Evolutionary conservation across 2,888 invertebrate genomes (phyloP).

Genomic region (Epirrita christyi): DNA sequence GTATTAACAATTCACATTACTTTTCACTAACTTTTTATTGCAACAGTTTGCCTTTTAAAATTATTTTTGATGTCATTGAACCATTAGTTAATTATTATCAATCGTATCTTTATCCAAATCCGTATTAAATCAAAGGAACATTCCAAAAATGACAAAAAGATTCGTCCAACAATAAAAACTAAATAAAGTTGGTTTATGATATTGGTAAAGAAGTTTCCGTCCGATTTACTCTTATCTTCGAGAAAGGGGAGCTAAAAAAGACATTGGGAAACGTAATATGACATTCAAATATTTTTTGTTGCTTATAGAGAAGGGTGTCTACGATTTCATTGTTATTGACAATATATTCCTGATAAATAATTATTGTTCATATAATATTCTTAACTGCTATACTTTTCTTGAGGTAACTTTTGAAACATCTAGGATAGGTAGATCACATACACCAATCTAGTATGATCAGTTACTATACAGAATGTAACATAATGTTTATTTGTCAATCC

Average conservation of each 20-base stretch:
- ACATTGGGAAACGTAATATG: slow-evolving; percentile 64
- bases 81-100: too few species aligned
- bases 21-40: too few species aligned
- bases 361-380: too few species aligned
- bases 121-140: slow-evolving; percentile 6
- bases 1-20: background rate
- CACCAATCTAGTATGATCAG: too few species aligned
- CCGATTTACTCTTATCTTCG: slow-evolving; percentile 39
- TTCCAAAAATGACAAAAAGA: slow-evolving; percentile 20
- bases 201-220: slow-evolving; percentile 41
- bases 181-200: slow-evolving; percentile 29
- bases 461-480: too few species aligned
- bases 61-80: too few species aligned
- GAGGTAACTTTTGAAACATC: too few species aligned
- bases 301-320: slow-evolving; percentile 46
- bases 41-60: too few species aligned
- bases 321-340: slow-evolving; percentile 19
- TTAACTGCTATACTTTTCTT: too few species aligned
- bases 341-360: background rate
- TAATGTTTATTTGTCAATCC: too few species aligned
- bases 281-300: slow-evolving; percentile 63
- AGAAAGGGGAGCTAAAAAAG: slow-evolving; percentile 56
- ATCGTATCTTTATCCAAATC: background rate
- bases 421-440: too few species aligned
- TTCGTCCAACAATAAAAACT: slow-evolving; percentile 26